phyloP scores from a whole-genome alignment of 2,797 vertebrate genomes.

The Jordanella pulchra region DNA sequence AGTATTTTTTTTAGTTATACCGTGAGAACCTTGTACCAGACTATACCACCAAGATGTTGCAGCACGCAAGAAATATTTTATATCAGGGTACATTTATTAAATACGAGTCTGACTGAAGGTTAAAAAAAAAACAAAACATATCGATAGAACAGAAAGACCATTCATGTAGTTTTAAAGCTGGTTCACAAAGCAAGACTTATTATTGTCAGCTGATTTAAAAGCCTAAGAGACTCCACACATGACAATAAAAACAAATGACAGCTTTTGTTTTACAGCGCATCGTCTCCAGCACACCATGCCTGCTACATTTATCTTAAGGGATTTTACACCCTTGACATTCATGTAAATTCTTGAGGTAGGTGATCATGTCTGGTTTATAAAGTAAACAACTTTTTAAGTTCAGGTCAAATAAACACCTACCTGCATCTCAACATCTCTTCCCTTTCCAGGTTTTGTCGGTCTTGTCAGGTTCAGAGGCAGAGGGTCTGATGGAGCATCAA shows the following conservation, averaged over 20 bases:
- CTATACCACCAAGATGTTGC: not conserved
- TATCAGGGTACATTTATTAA: not conserved
- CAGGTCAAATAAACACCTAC: conserved; percentile 57
- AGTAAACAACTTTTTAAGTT: no score
- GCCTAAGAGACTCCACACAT: no score
- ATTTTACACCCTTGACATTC: not conserved
- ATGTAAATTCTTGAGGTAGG: not conserved
- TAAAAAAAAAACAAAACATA: no score
- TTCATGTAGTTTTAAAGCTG: no score
- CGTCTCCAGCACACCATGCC: not conserved
- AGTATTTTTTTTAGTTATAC: not conserved
- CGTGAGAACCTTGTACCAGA: not conserved
- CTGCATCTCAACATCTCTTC: conserved; percentile 80
- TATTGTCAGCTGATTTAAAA: no score
- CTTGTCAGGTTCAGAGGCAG: conserved; percentile 80
- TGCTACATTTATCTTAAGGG: not conserved
- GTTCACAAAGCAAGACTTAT: no score
- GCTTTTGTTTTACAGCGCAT: no score
- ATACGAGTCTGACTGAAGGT: not conserved
- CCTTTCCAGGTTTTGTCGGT: conserved; percentile 74
- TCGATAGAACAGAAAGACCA: no score
- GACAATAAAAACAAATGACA: no score
- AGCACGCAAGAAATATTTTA: not conserved
- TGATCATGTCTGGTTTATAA: not conserved
- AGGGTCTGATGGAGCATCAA: conserved; percentile 88